Evolutionary conservation across 1,140 invertebrate species (phyloP), one percentile per base, ranked within the genome.

Genomic region (Caerostris extrusa): DNA sequence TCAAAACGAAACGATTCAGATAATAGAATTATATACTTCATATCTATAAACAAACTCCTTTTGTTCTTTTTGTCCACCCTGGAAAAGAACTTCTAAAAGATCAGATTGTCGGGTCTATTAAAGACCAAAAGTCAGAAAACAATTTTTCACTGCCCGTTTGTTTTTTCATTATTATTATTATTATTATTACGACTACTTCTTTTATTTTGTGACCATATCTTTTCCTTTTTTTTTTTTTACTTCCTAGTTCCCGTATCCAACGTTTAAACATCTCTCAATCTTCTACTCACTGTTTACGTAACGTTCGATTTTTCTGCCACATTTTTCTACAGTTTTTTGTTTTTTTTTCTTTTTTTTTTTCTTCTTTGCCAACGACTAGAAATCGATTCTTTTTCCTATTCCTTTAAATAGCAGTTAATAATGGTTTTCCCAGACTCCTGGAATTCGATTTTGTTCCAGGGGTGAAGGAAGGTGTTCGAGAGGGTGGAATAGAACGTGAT

Each of bases 331-430:
- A 55, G 1, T 86, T 91, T 91, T 55, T 81, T 55, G n/a, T 91
- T 85, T 83, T 86, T 86, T 17, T 92, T 60, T 7, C 50, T 58
- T 53, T 8, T 53, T 56, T 61, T 93, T 82, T 67, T 88, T 60
- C 55, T 57, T 14, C 86, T 60, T 12, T 87, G 82, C 90, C 56
- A 71, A 50, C 88, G 57, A 90, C 88, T 10, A 77, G 67, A 87
- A 88, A 93, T 93, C 92, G 92, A 93, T 93, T 89, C 83, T 77
- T 93, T 82, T 86, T 93, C 85, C 86, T 93, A 93, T 93, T 93
- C 86, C 92, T 93, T 93, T 93, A 93, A 93, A 93, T 93, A 93
- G 92, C 92, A 93, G 92, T 93, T 93, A 93, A 93, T 93, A 93
- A 93, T 93, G 92, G 53, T 93, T 93, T 93, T 93, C 87, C 61